These are phyloP conservation scores for Heliconius hortense DNA, from an alignment of 2,888 invertebrate genomes.

Conservation along the genomic window DNA sequence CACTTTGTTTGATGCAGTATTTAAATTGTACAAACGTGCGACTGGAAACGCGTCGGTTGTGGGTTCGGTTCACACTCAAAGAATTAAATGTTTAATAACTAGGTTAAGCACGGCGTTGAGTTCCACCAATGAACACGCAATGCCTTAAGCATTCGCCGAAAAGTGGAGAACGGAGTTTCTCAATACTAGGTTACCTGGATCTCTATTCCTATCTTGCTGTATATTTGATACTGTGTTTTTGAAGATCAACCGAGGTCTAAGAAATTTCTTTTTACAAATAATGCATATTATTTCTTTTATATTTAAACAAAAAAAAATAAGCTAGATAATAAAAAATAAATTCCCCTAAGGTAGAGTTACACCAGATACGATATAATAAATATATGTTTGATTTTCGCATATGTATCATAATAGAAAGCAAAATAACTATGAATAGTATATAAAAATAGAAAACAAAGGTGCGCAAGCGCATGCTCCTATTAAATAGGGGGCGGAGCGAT, in stretches of 20 bases:
- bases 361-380: background rate
- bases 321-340: background rate
- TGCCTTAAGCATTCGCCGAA: too few relatives aligned
- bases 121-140: too few relatives aligned
- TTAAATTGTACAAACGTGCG: too few relatives aligned
- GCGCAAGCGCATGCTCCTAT: slow-evolving; percentile 21
- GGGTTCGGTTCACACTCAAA: too few relatives aligned
- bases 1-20: too few relatives aligned
- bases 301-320: background rate
- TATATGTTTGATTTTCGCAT: background rate
- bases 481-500: slow-evolving; percentile 16
- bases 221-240: too few relatives aligned
- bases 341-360: background rate
- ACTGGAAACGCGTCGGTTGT: too few relatives aligned
- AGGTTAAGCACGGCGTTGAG: too few relatives aligned
- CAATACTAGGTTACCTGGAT: background rate
- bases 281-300: background rate
- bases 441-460: slow-evolving; percentile 15
- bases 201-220: background rate
- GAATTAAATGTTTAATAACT: too few relatives aligned
- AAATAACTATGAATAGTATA: slow-evolving; percentile 4
- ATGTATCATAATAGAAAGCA: background rate
- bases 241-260: background rate
- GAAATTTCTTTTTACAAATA: background rate
- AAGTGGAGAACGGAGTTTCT: background rate